These are phyloP conservation scores for Bergia puertoricense DNA, from an alignment of 92 coral and sea anemone species.

Conservation along the genomic window DNA sequence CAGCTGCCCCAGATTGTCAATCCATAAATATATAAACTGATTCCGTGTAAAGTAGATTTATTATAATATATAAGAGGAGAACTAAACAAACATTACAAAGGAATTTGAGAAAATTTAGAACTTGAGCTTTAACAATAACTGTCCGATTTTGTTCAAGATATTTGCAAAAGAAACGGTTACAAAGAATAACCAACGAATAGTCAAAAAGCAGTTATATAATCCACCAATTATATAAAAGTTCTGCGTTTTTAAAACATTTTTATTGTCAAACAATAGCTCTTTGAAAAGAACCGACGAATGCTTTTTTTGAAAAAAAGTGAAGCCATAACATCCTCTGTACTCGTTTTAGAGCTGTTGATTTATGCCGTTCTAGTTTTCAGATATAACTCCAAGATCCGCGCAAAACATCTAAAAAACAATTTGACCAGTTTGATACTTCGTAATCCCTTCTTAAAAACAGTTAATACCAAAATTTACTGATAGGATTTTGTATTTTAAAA, in stretches of 20 bases:
- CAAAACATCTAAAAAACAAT: not conserved
- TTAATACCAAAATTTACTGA: not conserved
- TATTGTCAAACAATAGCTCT: not conserved
- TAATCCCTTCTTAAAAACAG: not conserved
- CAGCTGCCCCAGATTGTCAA: no score
- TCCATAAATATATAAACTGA: no score
- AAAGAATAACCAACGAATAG: not conserved
- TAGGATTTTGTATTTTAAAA: not conserved
- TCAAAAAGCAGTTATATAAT: not conserved
- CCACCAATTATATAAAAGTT: not conserved
- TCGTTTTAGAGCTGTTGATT: not conserved
- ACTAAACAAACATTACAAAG: not conserved
- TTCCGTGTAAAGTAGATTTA: no score
- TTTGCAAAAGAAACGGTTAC: not conserved
- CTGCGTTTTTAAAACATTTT: not conserved
- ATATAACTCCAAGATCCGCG: not conserved
- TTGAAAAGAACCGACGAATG: not conserved
- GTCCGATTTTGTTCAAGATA: not conserved
- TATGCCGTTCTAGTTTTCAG: not conserved
- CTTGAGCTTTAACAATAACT: not conserved
- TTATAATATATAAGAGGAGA: not conserved
- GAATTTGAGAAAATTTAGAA: no score
- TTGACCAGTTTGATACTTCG: not conserved
- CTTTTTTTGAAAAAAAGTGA: not conserved
- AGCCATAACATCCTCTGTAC: not conserved